These are phyloP conservation scores for Biston betularia DNA, from an alignment of 2,888 invertebrate genomes.

Conservation along the genomic window DNA sequence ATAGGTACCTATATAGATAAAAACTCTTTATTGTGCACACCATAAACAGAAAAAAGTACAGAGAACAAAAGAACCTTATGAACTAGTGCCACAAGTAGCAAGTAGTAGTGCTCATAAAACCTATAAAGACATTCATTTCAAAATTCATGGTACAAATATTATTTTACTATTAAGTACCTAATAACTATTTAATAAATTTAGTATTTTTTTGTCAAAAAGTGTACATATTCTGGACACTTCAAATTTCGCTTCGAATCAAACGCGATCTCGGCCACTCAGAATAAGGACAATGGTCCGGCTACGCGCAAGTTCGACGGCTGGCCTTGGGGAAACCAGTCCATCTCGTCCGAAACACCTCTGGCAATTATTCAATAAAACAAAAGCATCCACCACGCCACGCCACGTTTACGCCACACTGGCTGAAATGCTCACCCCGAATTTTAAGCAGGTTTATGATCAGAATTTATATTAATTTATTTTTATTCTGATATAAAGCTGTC, in stretches of 20 bases:
- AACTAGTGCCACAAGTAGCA: too few relatives aligned
- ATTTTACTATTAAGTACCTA: too few relatives aligned
- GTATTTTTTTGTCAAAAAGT: constrained; percentile 2
- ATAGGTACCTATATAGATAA: too few relatives aligned
- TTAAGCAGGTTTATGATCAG: constrained; percentile 56
- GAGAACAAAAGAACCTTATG: too few relatives aligned
- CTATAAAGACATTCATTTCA: too few relatives aligned
- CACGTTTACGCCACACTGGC: constrained; percentile 75
- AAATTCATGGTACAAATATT: too few relatives aligned
- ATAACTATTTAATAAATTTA: too few relatives aligned
- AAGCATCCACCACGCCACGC: constrained; percentile 70
- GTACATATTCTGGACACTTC: constrained; percentile 30
- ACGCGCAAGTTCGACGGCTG: constrained; percentile 82
- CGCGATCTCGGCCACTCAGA: constrained; percentile 53
- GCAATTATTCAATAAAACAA: constrained; percentile 86
- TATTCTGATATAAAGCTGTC: too few relatives aligned
- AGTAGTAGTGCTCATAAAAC: too few relatives aligned
- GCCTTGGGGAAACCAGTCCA: constrained; percentile 84
- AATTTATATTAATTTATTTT: constrained; percentile 44
- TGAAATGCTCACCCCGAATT: constrained; percentile 70
- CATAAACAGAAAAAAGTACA: too few relatives aligned
- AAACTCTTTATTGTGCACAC: too few relatives aligned
- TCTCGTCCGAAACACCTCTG: constrained; percentile 83
- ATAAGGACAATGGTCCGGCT: constrained; percentile 67
- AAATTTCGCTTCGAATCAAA: constrained; percentile 32